phyloP scores from a whole-genome alignment of 1,140 invertebrate genomes.

The Pollicipes pollicipes region DNA sequence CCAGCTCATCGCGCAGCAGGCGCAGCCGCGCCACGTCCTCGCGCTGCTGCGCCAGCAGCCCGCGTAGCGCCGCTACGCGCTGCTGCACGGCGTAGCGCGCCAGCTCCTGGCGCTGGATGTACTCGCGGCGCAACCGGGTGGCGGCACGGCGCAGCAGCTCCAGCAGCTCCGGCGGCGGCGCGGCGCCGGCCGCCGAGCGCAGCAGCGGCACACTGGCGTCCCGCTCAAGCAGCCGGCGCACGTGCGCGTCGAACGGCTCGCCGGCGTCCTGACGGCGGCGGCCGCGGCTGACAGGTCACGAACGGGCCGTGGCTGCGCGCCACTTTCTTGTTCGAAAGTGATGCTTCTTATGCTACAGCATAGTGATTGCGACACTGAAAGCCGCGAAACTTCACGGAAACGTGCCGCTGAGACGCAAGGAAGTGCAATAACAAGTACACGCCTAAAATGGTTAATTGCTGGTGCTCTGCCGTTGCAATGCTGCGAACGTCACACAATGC shows the following conservation, averaged over 20 bases:
- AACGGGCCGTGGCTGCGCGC: no score
- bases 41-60: neutral
- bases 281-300: no score
- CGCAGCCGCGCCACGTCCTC: neutral
- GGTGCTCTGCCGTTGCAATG: no score
- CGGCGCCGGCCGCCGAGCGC: no score
- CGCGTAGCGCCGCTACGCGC: neutral
- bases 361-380: no score
- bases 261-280: neutral
- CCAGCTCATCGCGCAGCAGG: neutral
- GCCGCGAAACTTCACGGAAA: no score
- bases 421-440: no score
- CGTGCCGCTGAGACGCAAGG: no score
- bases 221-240: neutral
- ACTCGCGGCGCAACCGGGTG: neutral
- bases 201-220: neutral
- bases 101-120: neutral
- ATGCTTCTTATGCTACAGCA: no score
- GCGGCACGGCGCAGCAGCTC: neutral
- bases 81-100: neutral
- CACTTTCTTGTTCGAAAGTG: no score
- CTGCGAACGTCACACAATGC: no score
- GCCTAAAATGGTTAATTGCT: no score
- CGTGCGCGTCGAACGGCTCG: neutral
- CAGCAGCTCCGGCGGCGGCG: neutral